Percentiles rank a stretch among this genome's conserved stretches.
Conservation (phyloP, 2,888 invertebrate genomes). For the Harpagoxenus sublaevis region DNA sequence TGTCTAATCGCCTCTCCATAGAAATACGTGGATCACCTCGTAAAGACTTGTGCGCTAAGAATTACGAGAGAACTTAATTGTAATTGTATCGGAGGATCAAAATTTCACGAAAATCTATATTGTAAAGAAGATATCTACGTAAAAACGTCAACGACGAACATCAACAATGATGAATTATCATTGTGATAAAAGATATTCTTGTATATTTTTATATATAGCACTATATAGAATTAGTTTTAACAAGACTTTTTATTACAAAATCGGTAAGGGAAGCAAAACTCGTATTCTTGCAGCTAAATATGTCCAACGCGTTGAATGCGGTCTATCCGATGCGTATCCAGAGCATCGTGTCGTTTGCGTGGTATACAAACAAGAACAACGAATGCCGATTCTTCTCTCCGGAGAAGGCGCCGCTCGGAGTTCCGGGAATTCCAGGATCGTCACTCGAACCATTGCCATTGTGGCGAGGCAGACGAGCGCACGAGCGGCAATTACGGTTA, state of each 20-base stretch:
- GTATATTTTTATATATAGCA: neutral
- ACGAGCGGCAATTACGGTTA: slow-evolving; percentile 74
- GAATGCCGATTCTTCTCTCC: slow-evolving; percentile 73
- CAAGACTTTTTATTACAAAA: neutral
- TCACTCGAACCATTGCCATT: slow-evolving; percentile 61
- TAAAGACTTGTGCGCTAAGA: slow-evolving; percentile 9
- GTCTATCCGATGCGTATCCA: neutral
- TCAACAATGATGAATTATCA: neutral
- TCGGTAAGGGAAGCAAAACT: neutral
- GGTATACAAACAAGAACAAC: slow-evolving; percentile 47
- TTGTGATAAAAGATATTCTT: neutral
- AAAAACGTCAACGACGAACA: neutral
- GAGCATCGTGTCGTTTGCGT: slow-evolving; percentile 12
- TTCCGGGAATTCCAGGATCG: slow-evolving; percentile 75
- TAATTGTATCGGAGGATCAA: slow-evolving; percentile 2
- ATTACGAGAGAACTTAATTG: neutral
- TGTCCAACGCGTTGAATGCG: neutral
- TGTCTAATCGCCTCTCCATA: slow-evolving; percentile 18
- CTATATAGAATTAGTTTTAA: neutral
- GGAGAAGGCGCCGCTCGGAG: slow-evolving; percentile 75
- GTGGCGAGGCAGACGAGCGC: slow-evolving; percentile 62
- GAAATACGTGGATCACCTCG: slow-evolving; percentile 21
- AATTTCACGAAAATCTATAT: slow-evolving; percentile 4
- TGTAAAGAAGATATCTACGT: neutral
- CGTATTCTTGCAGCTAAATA: neutral